A percentile compares a stretch with the other conserved stretches of the same genome.
Conservation (phyloP, 2,888 invertebrate genomes). For the Listrodromus nycthemerus region DNA sequence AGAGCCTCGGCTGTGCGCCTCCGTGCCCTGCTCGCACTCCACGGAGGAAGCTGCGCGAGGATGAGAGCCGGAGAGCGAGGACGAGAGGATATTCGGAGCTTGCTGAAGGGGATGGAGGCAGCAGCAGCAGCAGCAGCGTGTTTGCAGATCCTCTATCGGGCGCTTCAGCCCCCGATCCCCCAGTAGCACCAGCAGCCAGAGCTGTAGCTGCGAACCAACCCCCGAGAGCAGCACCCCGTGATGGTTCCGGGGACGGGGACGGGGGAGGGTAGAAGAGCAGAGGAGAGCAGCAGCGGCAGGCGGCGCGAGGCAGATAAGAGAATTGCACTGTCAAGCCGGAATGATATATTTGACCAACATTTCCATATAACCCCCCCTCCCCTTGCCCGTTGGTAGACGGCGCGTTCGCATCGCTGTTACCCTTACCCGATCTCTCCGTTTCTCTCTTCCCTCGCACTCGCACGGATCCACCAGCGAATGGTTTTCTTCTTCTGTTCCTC, state of each 20-base stretch:
- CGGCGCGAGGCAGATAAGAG: slow-evolving; percentile 91
- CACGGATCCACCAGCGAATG: slow-evolving; percentile 54
- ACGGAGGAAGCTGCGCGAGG: slow-evolving; percentile 48
- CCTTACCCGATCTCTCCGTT: slow-evolving; percentile 69
- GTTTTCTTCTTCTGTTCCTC: slow-evolving; percentile 51
- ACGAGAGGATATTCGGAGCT: slow-evolving; percentile 73
- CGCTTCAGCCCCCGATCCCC: slow-evolving; percentile 79
- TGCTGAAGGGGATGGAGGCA: slow-evolving; percentile 68
- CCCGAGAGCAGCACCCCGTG: slow-evolving; percentile 69
- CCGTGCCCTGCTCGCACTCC: slow-evolving; percentile 61
- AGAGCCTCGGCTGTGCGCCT: slow-evolving; percentile 66
- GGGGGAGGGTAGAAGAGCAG: slow-evolving; percentile 76
- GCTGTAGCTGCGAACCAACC: slow-evolving; percentile 64
- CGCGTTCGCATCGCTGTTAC: slow-evolving; percentile 66
- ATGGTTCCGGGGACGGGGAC: slow-evolving; percentile 82
- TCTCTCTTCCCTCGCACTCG: slow-evolving; percentile 69
- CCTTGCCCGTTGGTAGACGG: slow-evolving; percentile 38
- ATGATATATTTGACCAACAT: slow-evolving; percentile 96
- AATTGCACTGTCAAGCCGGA: slow-evolving; percentile 95
- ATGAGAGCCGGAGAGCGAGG: slow-evolving; percentile 63
- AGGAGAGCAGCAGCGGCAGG: slow-evolving; percentile 81
- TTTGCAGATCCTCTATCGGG: slow-evolving; percentile 83
- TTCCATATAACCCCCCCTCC: slow-evolving; percentile 88
- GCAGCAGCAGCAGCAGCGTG: slow-evolving; percentile 74
- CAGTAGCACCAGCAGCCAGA: slow-evolving; percentile 37